Base-by-base conservation (phyloP, 2,113 vertebrate species). In the Agelaius tricolor region DNA sequence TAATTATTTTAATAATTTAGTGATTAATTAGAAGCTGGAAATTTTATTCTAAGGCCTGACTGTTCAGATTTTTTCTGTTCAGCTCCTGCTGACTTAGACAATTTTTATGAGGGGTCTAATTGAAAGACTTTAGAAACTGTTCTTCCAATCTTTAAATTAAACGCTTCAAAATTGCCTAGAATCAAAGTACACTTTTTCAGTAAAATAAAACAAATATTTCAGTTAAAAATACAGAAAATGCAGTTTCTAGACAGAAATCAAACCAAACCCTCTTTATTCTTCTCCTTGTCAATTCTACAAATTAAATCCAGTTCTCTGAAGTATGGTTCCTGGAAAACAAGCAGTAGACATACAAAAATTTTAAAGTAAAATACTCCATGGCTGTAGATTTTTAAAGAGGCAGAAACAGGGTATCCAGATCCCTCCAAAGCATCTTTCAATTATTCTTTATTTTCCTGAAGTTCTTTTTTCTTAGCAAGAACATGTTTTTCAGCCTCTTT, bases 1-100 rank as follows among this genome's bases (percentile, higher is more conserved):
- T 68, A 86, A 81, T 67, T 83, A 88, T 83, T 90, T 88, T 83
- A 85, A 59, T 75, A 89, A 83, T 89, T 59, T 46, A 79, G 23
- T 72, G 35, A 72, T 95, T 86, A 86, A 63, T 75, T 88, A 82
- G n/a, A 90, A 79, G 8, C 20, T 59, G 27, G 28, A 46, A 41
- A 51, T 72, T 90, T 63, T 88, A 63, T 75, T 79, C 51, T 72
- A 39, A 88, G 9, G 21, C 30, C 33, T 79, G 23, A 72, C 47
- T 63, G 13, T 92, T 90, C 57, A 76, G 52, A 55, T 79, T 92
- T 94, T 81, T 13, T 85, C 28, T 92, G 4, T 68, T 94, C 63
- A 84, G 21, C 5, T 77, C 21, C 41, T 84, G 12, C 12, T 93
- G 76, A 69, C 6, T 83, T 79, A 82, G 3, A 28, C 37, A 54